Evolutionary conservation across 1,140 invertebrate species (phyloP).

Genomic region (Brachionus rotundiformis): DNA sequence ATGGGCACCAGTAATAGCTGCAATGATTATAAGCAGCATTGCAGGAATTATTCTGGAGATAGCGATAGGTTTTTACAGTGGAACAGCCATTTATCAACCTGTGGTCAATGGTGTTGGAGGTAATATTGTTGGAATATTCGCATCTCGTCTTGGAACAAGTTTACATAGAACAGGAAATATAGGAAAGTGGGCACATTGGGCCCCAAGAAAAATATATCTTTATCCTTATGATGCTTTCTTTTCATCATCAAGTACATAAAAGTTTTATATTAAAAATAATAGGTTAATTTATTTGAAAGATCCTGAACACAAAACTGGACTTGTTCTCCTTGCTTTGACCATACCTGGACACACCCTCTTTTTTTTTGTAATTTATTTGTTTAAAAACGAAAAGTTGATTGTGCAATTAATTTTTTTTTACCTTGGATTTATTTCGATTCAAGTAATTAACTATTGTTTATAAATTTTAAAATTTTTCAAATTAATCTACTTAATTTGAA

Average conservation of each 20-base stretch:
- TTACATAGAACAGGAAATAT: slow-evolving; percentile 60
- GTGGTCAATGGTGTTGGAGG: slow-evolving; percentile 76
- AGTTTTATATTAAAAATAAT: not conserved
- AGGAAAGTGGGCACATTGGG: slow-evolving; percentile 55
- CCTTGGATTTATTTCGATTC: slow-evolving; percentile 70
- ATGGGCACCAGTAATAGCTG: slow-evolving; percentile 65
- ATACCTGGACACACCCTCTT: slow-evolving; percentile 90
- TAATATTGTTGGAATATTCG: slow-evolving; percentile 88
- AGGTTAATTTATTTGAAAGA: slow-evolving; percentile 54
- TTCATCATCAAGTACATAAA: not conserved
- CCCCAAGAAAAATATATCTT: not conserved
- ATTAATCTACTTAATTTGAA: too few species aligned
- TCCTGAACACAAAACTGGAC: slow-evolving; percentile 70
- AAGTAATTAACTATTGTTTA: not conserved
- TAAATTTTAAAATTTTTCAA: too few species aligned
- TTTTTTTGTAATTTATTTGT: slow-evolving; percentile 79
- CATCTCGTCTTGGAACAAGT: slow-evolving; percentile 82
- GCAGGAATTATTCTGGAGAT: slow-evolving; percentile 63
- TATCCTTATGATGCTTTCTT: slow-evolving; percentile 36
- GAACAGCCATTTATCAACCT: slow-evolving; percentile 64
- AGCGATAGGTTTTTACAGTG: slow-evolving; percentile 59
- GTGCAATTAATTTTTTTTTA: slow-evolving; percentile 76
- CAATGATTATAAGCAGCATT: slow-evolving; percentile 65
- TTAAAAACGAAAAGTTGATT: slow-evolving; percentile 69
- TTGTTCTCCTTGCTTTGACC: slow-evolving; percentile 80